A percentile compares a stretch with the other conserved stretches of the same genome.
Evolutionary conservation across 2,888 invertebrate genomes (phyloP).

Genomic region (Lamproptera curius): DNA sequence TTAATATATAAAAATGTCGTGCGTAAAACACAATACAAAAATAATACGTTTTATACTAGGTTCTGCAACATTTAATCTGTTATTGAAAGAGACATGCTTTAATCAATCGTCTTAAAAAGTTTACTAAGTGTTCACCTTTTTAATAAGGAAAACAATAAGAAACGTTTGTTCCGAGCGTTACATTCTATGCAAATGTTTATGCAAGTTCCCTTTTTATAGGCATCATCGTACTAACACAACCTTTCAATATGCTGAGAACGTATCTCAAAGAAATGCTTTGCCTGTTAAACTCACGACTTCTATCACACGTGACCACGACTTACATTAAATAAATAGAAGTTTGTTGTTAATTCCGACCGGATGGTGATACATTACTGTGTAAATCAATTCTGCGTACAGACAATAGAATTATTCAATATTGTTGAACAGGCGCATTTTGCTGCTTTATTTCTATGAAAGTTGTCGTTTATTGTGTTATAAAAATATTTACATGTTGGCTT

Average conservation of each 20-base stretch:
- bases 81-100: neutral
- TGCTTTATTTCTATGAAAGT: no score
- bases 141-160: conserved; percentile 11
- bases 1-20: no score
- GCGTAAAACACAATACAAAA: no score
- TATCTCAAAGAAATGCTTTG: conserved; percentile 5
- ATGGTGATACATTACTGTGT: no score
- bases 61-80: no score
- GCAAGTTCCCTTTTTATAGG: neutral
- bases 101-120: conserved; percentile 6
- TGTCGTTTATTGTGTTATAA: no score
- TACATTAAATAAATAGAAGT: neutral
- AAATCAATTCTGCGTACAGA: no score
- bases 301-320: conserved; percentile 4
- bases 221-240: conserved; percentile 8
- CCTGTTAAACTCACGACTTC: conserved; percentile 14
- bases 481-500: no score
- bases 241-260: conserved; percentile 13
- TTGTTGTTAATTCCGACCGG: neutral
- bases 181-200: conserved; percentile 17
- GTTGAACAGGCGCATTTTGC: no score
- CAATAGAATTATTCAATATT: no score
- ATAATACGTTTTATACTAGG: no score
- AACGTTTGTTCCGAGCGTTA: conserved; percentile 7
- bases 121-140: no score